Conservation (phyloP, 2,797 vertebrate species). For the Microcaecilia unicolor region DNA sequence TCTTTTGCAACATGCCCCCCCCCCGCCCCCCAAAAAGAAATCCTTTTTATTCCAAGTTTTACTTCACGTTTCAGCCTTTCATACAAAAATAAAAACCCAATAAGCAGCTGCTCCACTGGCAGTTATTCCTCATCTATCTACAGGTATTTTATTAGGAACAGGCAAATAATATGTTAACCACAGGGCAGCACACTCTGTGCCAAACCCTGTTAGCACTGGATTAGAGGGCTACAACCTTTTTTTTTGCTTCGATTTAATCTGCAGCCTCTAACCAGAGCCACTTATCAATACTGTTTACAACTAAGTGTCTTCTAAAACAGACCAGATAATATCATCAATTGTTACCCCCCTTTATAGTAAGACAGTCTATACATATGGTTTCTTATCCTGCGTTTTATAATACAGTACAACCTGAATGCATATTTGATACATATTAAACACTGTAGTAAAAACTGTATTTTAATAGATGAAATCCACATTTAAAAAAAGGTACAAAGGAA, state of each 20-base stretch:
- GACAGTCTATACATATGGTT: conserved; percentile 52
- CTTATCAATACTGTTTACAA: conserved; percentile 15
- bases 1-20: conserved; percentile 14
- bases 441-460: conserved; percentile 13
- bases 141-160: conserved; percentile 29
- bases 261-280: conserved; percentile 9
- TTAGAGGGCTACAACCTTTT: conserved; percentile 5
- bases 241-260: neutral
- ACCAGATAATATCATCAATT: too few relatives aligned
- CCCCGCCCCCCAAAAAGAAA: too few relatives aligned
- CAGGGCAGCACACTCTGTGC: too few relatives aligned
- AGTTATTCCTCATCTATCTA: conserved; percentile 35
- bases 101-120: conserved; percentile 28
- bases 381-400: conserved; percentile 36
- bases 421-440: conserved; percentile 29
- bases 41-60: conserved; percentile 25
- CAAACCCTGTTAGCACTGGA: too few relatives aligned
- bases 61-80: conserved; percentile 46
- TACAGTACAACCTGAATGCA: conserved; percentile 51
- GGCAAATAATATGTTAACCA: too few relatives aligned
- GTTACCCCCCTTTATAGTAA: conserved; percentile 21
- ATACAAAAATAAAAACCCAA: conserved; percentile 54
- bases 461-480: too few relatives aligned
- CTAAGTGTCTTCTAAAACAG: conserved; percentile 25
- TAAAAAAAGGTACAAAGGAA: conserved; percentile 27